Base-by-base conservation (phyloP, 1,140 invertebrate species). In the Trialeurodes vaporariorum region DNA sequence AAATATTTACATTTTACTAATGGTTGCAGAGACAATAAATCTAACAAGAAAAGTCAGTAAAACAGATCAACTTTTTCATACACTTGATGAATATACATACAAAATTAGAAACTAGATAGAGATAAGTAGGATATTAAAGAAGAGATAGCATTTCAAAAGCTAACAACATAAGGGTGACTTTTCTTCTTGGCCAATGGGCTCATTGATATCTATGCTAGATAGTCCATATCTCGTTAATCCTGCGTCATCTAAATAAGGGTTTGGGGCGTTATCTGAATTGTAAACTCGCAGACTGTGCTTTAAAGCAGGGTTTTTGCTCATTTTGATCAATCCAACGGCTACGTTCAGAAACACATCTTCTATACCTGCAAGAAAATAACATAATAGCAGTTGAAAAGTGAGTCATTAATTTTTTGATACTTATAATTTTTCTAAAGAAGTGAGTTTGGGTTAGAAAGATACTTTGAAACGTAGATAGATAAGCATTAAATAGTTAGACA, bases 271-370 rank as follows among this genome's bases (percentile, higher is more conserved):
- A n/a, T 65, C 64, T 34, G 79, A 81, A 66, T 85, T 79, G 59
- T 81, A 79, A 64, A 82, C 78, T 69, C 77, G 80, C 11, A 86
- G 67, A 25, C 80, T 79, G 21, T 75, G 77, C 9, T 68, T 71
- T 2, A 77, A 77, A 61, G 82, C 74, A 61, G 78, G 77, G 68
- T 81, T 79, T 62, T 79, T 75, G 5, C 77, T 77, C 49, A 83
- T 70, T 49, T 76, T 80, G 1, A 83, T 75, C 2, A 90, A 76
- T 9, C 83, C 83, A 27, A 78, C 75, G 0, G 87, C 87, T n/a
- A 84, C 84, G 25, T 81, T 80, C 9, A 84, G 72, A 71, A 90
- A 90, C 1, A 89, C 83, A 71, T 86, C 81, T 67, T 88, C 84
- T 40, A 90, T 84, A 2, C 88, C 81, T 86, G 79, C 22, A 76